Evolutionary conservation across 2,113 vertebrate species (phyloP).

Genomic region (Solea solea): DNA sequence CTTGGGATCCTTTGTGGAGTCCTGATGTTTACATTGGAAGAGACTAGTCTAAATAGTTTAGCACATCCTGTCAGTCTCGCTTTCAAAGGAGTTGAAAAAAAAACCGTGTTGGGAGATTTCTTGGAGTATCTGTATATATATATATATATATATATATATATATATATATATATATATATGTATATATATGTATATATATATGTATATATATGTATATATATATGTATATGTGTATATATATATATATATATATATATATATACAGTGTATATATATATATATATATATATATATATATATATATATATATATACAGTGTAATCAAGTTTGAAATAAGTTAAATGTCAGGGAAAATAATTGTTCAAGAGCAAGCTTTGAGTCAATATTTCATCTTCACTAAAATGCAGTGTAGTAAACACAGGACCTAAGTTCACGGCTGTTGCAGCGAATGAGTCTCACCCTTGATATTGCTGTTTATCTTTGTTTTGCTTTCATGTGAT

Average conservation of each 20-base stretch:
- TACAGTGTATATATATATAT: too few species aligned
- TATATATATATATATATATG: too few species aligned
- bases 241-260: too few species aligned
- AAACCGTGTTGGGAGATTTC: neutral
- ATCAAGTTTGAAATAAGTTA: constrained; percentile 1
- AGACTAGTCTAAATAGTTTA: neutral
- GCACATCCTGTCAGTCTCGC: neutral
- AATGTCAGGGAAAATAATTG: neutral
- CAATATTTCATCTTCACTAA: constrained; percentile 34
- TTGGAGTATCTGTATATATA: neutral
- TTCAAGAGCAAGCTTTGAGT: constrained; percentile 16
- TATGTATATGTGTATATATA: too few species aligned
- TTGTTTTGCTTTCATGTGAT: constrained; percentile 54
- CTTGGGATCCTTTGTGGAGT: neutral
- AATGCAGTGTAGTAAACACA: constrained; percentile 35
- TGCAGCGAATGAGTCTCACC: constrained; percentile 26
- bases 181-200: too few species aligned
- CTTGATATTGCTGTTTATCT: constrained; percentile 48
- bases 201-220: too few species aligned
- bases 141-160: too few species aligned
- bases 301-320: too few species aligned
- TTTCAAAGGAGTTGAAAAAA: neutral
- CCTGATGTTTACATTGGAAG: neutral
- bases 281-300: too few species aligned
- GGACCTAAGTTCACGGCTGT: constrained; percentile 34